phyloP scores from a whole-genome alignment of 2,888 invertebrate species.

The Lacanobia oleracea region DNA sequence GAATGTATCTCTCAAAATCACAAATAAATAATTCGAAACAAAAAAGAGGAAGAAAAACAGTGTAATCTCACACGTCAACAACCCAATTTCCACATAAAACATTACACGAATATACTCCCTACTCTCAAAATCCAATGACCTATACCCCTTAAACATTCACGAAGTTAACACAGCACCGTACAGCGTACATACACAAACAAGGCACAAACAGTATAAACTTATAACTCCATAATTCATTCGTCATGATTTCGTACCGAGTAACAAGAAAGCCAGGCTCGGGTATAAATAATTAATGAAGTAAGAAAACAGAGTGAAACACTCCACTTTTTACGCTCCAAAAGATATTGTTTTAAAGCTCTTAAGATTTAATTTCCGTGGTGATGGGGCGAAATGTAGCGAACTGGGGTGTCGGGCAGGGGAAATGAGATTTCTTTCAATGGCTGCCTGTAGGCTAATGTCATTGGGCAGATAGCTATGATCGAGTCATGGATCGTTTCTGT shows the following conservation, averaged over 20 bases:
- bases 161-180: conserved; percentile 47
- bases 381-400: conserved; percentile 50
- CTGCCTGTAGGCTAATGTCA: conserved; percentile 37
- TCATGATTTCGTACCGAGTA: conserved; percentile 66
- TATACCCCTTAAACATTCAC: conserved; percentile 42
- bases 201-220: conserved; percentile 62
- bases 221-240: conserved; percentile 71
- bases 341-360: conserved; percentile 67
- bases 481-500: background rate
- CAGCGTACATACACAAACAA: conserved; percentile 47
- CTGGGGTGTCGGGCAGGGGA: conserved; percentile 41
- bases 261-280: conserved; percentile 62
- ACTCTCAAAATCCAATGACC: conserved; percentile 41
- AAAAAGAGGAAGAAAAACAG: background rate
- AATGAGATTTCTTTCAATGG: conserved; percentile 57
- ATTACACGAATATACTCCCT: background rate
- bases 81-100: background rate
- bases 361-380: conserved; percentile 65
- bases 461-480: conserved; percentile 24
- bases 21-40: background rate
- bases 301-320: conserved; percentile 67
- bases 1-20: background rate
- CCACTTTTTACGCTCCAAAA: conserved; percentile 68
- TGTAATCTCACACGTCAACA: background rate
- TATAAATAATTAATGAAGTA: conserved; percentile 73